Evolutionary conservation across 2,113 vertebrate species (phyloP), one percentile per base, ranked within the genome.

Genomic region (Prolemur simus): DNA sequence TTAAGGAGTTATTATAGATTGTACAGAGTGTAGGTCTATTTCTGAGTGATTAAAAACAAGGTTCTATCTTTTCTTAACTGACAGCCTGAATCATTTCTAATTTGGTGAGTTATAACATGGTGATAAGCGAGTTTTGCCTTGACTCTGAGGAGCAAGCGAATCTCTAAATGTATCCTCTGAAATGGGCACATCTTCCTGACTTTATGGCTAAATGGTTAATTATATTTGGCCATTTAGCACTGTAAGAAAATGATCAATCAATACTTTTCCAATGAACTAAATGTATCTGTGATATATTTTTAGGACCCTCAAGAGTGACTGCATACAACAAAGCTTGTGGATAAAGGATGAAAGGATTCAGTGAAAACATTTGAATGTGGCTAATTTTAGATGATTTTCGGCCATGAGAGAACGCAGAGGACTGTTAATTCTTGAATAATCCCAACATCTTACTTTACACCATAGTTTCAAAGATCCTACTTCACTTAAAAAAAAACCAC

Each of bases 251-350:
- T 58, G 49, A 93, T 58, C 37, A 82, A 87, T 14, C 13, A 68
- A 29, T 77, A 84, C 32, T 89, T 97, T 84, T 74, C 54, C 82
- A 81, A 52, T 66, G 39, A 96, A 71, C 29, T 82, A 80, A 92
- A 93, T 37, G 47, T 5, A 91, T 66, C 47, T 60, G 17, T 37
- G 63, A 87, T 34, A 69, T 49, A 78, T 54, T 89, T 92, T 87
- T 69, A 97, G 68, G 42, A 80, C 25, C 74, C 81, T 93, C 39
- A 74, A 89, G 45, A 88, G 68, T 32, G 20, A 83, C 6, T 83
- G 29, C 56, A 82, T 71, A 69, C 49, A 80, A 93, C 29, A 89
- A 95, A 86, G 32, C 74, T 92, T 32, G 11, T 74, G 71, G 91
- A 42, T 58, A 78, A 83, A 47, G 29, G 9, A 66, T 73, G 27